phyloP scores from a whole-genome alignment of 2,797 vertebrate species.

The Rhinatrema bivittatum region DNA sequence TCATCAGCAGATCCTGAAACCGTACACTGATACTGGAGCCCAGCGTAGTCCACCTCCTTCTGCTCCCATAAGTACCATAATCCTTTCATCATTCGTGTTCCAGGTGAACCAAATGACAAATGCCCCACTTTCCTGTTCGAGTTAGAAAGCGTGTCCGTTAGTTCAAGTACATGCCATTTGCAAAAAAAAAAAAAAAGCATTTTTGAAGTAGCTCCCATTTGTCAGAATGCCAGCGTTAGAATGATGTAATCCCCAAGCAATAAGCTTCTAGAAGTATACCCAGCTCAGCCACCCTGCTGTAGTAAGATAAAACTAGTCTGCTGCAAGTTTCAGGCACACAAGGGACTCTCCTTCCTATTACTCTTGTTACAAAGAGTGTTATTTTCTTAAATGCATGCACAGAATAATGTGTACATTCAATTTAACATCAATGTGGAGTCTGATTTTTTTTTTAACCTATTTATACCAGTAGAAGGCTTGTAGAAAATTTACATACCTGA shows the following conservation, averaged over 20 bases:
- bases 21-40: too few relatives aligned
- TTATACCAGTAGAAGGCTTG: conserved; percentile 57
- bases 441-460: conserved; percentile 39
- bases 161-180: background rate
- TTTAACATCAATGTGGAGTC: conserved; percentile 45
- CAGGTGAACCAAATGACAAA: background rate
- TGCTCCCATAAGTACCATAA: too few relatives aligned
- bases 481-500: conserved; percentile 44
- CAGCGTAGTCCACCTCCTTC: too few relatives aligned
- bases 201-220: conserved; percentile 9
- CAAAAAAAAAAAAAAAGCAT: too few relatives aligned
- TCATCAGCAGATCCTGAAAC: too few relatives aligned
- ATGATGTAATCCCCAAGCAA: conserved; percentile 13
- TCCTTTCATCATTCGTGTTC: too few relatives aligned
- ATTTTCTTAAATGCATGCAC: conserved; percentile 55
- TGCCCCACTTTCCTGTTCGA: conserved; percentile 9
- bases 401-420: conserved; percentile 40
- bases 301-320: conserved; percentile 28
- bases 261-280: conserved; percentile 24
- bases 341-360: conserved; percentile 44
- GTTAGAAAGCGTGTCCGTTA: background rate
- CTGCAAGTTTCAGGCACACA: conserved; percentile 49
- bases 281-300: conserved; percentile 13
- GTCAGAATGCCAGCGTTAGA: background rate
- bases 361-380: conserved; percentile 54